A percentile compares a stretch with the other conserved stretches of the same genome.
phyloP scores from a whole-genome alignment of 2,113 vertebrate species.

The Leucopternis melanops region DNA sequence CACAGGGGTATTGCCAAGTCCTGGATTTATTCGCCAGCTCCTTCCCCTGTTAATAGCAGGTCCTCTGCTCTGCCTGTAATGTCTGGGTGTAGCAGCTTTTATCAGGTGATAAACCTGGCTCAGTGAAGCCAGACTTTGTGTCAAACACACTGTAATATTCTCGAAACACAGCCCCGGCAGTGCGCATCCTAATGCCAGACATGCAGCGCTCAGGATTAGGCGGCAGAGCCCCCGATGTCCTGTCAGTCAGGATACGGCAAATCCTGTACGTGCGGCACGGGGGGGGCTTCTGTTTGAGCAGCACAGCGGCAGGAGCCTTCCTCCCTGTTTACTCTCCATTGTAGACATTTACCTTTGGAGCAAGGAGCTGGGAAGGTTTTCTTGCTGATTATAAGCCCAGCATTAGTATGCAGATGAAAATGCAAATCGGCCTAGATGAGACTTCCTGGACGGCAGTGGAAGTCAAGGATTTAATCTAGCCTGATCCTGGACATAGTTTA shows the following conservation, averaged over 20 bases:
- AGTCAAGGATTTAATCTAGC: not conserved
- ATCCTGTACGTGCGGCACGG: not conserved
- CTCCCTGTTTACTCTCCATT: not conserved
- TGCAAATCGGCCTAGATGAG: not conserved
- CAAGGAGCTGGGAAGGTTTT: constrained; percentile 5
- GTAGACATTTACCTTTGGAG: constrained; percentile 27
- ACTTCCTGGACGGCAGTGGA: not conserved
- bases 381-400: not conserved
- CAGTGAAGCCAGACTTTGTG: not conserved
- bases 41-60: not conserved
- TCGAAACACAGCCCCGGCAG: not conserved
- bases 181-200: not conserved
- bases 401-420: constrained; percentile 1
- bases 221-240: not conserved
- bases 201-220: not conserved
- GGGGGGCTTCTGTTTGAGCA: not conserved
- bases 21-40: not conserved
- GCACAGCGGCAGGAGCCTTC: not conserved
- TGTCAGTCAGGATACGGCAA: constrained; percentile 22
- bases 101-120: not conserved
- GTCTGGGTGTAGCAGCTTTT: not conserved
- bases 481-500: not conserved
- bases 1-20: too few species aligned
- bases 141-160: not conserved
- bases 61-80: not conserved